Evolutionary conservation across 92 coral and sea anemone species (phyloP), one percentile per base, ranked within the genome.

Genomic region (Porites cylindrica): DNA sequence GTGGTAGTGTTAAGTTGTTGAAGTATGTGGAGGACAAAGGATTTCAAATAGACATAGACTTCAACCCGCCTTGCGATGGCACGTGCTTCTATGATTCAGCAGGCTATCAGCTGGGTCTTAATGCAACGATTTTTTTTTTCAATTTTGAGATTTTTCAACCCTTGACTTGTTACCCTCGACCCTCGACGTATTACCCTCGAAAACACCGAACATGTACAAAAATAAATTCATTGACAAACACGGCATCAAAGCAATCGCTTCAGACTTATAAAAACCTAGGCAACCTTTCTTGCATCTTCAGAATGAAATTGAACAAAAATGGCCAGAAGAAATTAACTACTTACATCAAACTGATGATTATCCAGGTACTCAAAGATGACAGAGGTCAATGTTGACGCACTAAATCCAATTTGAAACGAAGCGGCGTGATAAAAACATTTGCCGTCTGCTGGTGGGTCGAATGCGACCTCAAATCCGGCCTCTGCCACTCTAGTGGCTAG

Each of bases 361-460:
- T 80, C 47, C 32, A 80, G 24, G 74, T 80, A 66, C 23, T 80
- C 84, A 80, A 80, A 80, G 70, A 80, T 80, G 58, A 65, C 17
- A 19, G 84, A n/a, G 9, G 58, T 43, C 59, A 80, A 62, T 66
- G 75, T 43, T 17, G 75, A 80, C 38, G 70, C 56, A 7, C 70
- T 0, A 76, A 70, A n/a, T 52, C 56, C 56, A 9, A 52, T 52
- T 52, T 52, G 56, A 52, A 7, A 82, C 1, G 86, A 70, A n/a
- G 62, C 86, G 24, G 86, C 67, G 76, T 82, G 24, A 68, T 82
- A 82, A 14, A 82, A 69, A 20, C 78, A 82, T 54, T 82, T 70
- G 51, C 86, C 78, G 52, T 70, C 86, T 43, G 86, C 78, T 66
- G 65, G 64, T 54, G 70, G 79, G 76, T 82, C 86, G 24, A 67